Percentiles rank a stretch among this genome's conserved stretches.
These are phyloP conservation scores for Scortum barcoo DNA, from an alignment of 2,113 vertebrate species.

Conservation along the genomic window DNA sequence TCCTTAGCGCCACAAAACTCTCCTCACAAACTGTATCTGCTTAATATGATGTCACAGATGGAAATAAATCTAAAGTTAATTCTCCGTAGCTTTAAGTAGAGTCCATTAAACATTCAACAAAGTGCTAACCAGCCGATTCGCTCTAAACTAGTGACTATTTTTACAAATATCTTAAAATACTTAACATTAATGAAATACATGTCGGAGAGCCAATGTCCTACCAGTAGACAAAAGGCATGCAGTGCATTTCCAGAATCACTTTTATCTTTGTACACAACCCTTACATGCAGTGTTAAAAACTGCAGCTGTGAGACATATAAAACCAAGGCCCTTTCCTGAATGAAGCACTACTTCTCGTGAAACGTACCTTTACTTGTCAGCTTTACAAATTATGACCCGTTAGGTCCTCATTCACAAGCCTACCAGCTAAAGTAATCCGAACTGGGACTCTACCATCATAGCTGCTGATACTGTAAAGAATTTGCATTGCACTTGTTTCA, in stretches of 20 bases:
- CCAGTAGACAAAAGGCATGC: slow-evolving; percentile 76
- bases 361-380: neutral
- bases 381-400: neutral
- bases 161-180: slow-evolving; percentile 65
- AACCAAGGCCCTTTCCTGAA: slow-evolving; percentile 40
- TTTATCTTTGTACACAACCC: slow-evolving; percentile 62
- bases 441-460: neutral
- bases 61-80: slow-evolving; percentile 28
- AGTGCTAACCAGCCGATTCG: slow-evolving; percentile 69
- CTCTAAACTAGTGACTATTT: slow-evolving; percentile 49
- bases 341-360: slow-evolving; percentile 44
- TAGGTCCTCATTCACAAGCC: neutral
- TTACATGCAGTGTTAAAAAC: slow-evolving; percentile 66
- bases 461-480: slow-evolving; percentile 23
- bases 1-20: slow-evolving; percentile 21
- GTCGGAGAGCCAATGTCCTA: slow-evolving; percentile 68
- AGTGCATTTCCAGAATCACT: slow-evolving; percentile 77
- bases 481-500: slow-evolving; percentile 34
- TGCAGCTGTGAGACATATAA: slow-evolving; percentile 65
- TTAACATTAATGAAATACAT: slow-evolving; percentile 57
- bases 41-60: slow-evolving; percentile 24
- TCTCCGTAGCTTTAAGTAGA: slow-evolving; percentile 44
- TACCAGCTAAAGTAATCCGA: neutral
- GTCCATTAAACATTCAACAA: slow-evolving; percentile 64
- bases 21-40: slow-evolving; percentile 21